Evolutionary conservation across 1,140 invertebrate genomes (phyloP), one percentile per base, ranked within the genome.

Genomic region (Acromyrmex echinatior): DNA sequence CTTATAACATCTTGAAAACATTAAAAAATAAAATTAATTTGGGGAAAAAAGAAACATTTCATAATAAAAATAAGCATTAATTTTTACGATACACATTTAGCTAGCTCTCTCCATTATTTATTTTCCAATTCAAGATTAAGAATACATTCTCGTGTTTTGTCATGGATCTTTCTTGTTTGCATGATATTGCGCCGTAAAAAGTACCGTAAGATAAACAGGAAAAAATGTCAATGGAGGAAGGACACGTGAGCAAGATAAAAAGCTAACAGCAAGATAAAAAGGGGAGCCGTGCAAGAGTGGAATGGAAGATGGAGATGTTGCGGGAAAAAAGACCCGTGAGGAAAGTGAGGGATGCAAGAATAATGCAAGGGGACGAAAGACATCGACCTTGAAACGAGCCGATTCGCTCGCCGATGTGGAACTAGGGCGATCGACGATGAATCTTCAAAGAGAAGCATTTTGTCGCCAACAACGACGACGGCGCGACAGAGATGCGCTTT

Each of bases 361-460:
- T 35, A 68, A 63, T 49, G 56, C 77, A 76, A 28, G 77, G 49
- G 25, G 4, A 18, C n/a, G 66, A 12, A 62, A 35, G 74, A 73
- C n/a, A 58, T 63, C 76, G 89, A 86, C 89, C 90, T 91, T 91
- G 90, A 91, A 89, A 87, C 86, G 80, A 90, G 87, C 81, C 81
- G 73, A 56, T 21, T 86, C 53, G 80, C 86, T 88, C 88, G 87
- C 49, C 86, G 87, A 74, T 58, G 86, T 74, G 85, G 70, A 91
- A 91, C 77, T 91, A 84, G 90, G 77, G 77, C 90, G 81, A 88
- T 73, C 79, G 71, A 85, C 60, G 63, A 79, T 74, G 68, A 21
- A 74, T 70, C 56, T 71, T 90, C 89, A 90, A 90, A 90, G 87
- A 63, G 63, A 60, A 51, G 73, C 63, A 28, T 86, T 58, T 71